A percentile compares a stretch with the other conserved stretches of the same genome.
phyloP scores from a whole-genome alignment of 1,140 invertebrate genomes.

The Bradysia coprophila region DNA sequence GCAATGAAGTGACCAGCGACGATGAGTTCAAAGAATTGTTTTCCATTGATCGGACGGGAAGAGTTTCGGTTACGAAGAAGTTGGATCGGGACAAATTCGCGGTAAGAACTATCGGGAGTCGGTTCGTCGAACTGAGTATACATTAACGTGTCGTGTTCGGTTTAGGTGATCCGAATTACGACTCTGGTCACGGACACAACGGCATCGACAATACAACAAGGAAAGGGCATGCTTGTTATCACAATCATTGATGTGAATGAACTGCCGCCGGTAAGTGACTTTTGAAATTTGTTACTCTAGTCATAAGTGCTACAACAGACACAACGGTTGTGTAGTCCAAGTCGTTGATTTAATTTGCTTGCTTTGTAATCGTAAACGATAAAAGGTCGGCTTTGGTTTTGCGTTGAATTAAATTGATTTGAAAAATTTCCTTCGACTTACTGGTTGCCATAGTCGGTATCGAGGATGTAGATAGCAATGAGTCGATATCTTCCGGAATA shows the following conservation, averaged over 20 bases:
- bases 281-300: too few relatives aligned
- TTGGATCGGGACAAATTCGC: constrained; percentile 21
- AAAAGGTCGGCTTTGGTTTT: too few relatives aligned
- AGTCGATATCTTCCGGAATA: too few relatives aligned
- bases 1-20: constrained; percentile 42
- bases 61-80: constrained; percentile 38
- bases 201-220: constrained; percentile 56
- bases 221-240: constrained; percentile 56
- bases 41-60: constrained; percentile 44
- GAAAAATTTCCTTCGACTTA: too few relatives aligned
- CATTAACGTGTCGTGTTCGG: background rate
- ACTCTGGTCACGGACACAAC: constrained; percentile 64
- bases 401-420: too few relatives aligned
- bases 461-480: too few relatives aligned
- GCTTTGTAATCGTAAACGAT: constrained; percentile 10
- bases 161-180: constrained; percentile 29
- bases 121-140: background rate
- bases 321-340: background rate
- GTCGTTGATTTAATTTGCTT: constrained; percentile 4
- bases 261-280: constrained; percentile 27
- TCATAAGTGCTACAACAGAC: too few relatives aligned
- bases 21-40: constrained; percentile 50
- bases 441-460: too few relatives aligned
- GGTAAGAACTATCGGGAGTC: constrained; percentile 6
- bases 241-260: constrained; percentile 70